Evolutionary conservation across 2,888 invertebrate species (phyloP).

Genomic region (Endotricha flammealis): DNA sequence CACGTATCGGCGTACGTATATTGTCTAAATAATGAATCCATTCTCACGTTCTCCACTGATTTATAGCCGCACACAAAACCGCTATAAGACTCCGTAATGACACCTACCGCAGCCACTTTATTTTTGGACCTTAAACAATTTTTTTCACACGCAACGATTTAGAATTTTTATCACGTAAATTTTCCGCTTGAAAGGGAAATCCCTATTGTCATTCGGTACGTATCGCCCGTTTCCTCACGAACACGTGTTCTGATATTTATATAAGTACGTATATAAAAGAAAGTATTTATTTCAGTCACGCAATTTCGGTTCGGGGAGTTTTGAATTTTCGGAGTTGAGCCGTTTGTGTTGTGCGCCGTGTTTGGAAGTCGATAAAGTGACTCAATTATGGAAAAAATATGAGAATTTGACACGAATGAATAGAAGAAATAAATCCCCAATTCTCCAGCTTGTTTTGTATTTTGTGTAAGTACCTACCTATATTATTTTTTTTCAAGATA

Average conservation of each 20-base stretch:
- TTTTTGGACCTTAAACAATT: slow-evolving; percentile 66
- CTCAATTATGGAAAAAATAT: slow-evolving; percentile 56
- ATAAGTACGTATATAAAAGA: slow-evolving; percentile 45
- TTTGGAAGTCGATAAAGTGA: slow-evolving; percentile 40
- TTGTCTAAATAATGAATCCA: slow-evolving; percentile 66
- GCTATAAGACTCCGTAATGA: slow-evolving; percentile 65
- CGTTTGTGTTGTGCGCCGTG: slow-evolving; percentile 31
- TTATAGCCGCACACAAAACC: slow-evolving; percentile 60
- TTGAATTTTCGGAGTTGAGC: slow-evolving; percentile 52
- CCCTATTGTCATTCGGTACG: slow-evolving; percentile 70
- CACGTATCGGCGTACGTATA: slow-evolving; percentile 40
- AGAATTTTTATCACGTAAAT: slow-evolving; percentile 77
- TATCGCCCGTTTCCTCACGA: slow-evolving; percentile 65
- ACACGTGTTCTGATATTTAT: slow-evolving; percentile 69
- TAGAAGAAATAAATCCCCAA: too few relatives aligned
- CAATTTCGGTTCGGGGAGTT: slow-evolving; percentile 57
- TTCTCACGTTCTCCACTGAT: slow-evolving; percentile 68
- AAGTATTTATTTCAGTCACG: slow-evolving; percentile 71
- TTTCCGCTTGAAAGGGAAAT: slow-evolving; percentile 76
- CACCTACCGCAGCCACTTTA: slow-evolving; percentile 73
- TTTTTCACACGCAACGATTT: slow-evolving; percentile 74
- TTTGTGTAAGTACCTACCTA: slow-evolving; percentile 1
- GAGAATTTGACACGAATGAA: slow-evolving; percentile 46
- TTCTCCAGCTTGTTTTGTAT: slow-evolving; percentile 23
- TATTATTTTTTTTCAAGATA: too few relatives aligned